Evolutionary conservation across 1,140 invertebrate species (phyloP), one percentile per base, ranked within the genome.

Genomic region (Drosophila subpulchrella): DNA sequence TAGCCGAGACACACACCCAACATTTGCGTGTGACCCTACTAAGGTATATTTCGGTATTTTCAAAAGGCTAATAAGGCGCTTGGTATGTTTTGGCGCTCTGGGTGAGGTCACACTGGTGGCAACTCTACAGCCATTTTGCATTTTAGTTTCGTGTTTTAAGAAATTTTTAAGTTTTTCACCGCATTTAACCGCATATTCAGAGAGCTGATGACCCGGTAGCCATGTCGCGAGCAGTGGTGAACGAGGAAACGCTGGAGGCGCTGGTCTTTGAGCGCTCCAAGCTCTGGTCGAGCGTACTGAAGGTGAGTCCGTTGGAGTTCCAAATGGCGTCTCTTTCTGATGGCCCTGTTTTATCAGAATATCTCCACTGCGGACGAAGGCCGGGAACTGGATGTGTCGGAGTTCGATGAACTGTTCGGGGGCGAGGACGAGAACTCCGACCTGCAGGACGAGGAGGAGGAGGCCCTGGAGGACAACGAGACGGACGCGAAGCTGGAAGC

Each of bases 191-290:
- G 36, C 15, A 17, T 24, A 27, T 30, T 47, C 20, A 13, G 4
- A 1, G 10, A 42, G 17, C 41, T 2, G 6, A 30, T 41, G 24
- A 36, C 2, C 11, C 27, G 1, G 44, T 17, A 12, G 68, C 68
- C 24, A 89, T 86, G 83, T 59, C 71, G 13, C 42, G 46, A 0
- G 39, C 53, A 4, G 10, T 82, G 5, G 8, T 81, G 11, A 50
- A 83, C 30, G 79, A 82, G 46, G 72, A 86, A 53, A 47, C 30
- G 1, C 32, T 86, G 41, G 83, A 86, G 50, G 24, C 75, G 2
- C 17, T 79, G 8, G 61, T 61, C 3, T 89, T 54, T 39, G 59
- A 86, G 42, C 79, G 84, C 39, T 86, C 83, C 0, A 86, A 83
- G 57, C 30, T 13, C 4, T 86, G 83, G 83, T 61, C 83, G 2